Conservation (phyloP, 2,797 vertebrate species). For the Fistularia tabacaria region DNA sequence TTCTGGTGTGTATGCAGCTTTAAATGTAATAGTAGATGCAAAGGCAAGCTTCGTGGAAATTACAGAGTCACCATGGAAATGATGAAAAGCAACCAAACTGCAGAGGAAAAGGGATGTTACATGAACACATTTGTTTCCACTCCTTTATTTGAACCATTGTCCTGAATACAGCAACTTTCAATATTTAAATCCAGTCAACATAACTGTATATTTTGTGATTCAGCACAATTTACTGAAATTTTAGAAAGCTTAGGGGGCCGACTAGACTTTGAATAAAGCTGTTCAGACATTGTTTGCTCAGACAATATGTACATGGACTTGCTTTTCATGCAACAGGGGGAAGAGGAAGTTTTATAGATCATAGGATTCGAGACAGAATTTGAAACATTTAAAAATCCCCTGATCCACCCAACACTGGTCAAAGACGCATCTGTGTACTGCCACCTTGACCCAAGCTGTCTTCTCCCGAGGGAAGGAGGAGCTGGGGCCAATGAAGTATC, state of each 20-base stretch:
- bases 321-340: neutral
- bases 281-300: slow-evolving; percentile 2
- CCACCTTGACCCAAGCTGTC: slow-evolving; percentile 19
- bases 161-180: too few relatives aligned
- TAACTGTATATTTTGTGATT: too few relatives aligned
- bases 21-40: too few relatives aligned
- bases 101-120: too few relatives aligned
- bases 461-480: slow-evolving; percentile 39
- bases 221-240: too few relatives aligned
- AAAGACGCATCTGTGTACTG: slow-evolving; percentile 12
- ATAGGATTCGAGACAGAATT: slow-evolving; percentile 23
- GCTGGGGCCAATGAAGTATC: slow-evolving; percentile 50
- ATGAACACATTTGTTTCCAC: too few relatives aligned
- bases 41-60: too few relatives aligned
- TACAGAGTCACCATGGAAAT: too few relatives aligned
- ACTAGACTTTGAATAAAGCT: slow-evolving; percentile 11
- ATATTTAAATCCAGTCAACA: too few relatives aligned
- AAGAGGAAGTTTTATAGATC: neutral
- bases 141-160: too few relatives aligned
- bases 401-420: neutral
- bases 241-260: neutral
- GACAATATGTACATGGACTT: slow-evolving; percentile 20
- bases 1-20: too few relatives aligned
- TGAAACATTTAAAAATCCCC: slow-evolving; percentile 5
- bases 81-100: too few relatives aligned